Evolutionary conservation across 2,888 invertebrate genomes (phyloP), one percentile per base, ranked within the genome.

Genomic region (Pristionchus exspectatus): DNA sequence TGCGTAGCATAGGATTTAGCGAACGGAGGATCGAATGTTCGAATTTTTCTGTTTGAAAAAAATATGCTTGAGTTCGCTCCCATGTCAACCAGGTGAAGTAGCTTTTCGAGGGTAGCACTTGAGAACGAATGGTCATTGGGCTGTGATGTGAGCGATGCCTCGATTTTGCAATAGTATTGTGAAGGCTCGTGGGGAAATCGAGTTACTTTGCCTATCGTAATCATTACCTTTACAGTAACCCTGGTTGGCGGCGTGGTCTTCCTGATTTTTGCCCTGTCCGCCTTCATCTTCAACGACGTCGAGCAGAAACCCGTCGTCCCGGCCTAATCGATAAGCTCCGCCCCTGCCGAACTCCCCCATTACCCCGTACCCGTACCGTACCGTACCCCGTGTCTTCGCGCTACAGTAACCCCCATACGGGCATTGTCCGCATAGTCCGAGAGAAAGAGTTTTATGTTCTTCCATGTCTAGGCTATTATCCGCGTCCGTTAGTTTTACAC

Each of bases 161-260:
- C 44, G 4, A 5, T 3, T 9, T 44, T 44, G 3, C 3, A 44
- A 44, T 44, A 44, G 44, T 9, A 44, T 44, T 5, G 9, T 9
- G 44, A 5, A 44, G n/a, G n/a, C n/a, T n/a, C n/a, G n/a, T n/a
- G n/a, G n/a, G n/a, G n/a, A n/a, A n/a, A n/a, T n/a, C n/a, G n/a
- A n/a, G n/a, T n/a, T n/a, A n/a, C n/a, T n/a, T n/a, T 27, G 24
- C 9, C n/a, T 66, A 12, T n/a, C 66, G 44, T 72, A 33, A 72
- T 72, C 38, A 27, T 84, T 84, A 84, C 56, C 44, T 95, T 97
- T 97, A 92, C 96, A 98, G 99, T 99, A 91, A 99, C 99, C 90
- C 97, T 99, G 94, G 97, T 98, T 94, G 99, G 99, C 93, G 99
- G 98, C 95, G 96, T 98, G 89, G 98, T 98, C 93, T 99, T 99